Conservation (phyloP, 2,113 vertebrate genomes). For the Cynoglossus semilaevis region DNA sequence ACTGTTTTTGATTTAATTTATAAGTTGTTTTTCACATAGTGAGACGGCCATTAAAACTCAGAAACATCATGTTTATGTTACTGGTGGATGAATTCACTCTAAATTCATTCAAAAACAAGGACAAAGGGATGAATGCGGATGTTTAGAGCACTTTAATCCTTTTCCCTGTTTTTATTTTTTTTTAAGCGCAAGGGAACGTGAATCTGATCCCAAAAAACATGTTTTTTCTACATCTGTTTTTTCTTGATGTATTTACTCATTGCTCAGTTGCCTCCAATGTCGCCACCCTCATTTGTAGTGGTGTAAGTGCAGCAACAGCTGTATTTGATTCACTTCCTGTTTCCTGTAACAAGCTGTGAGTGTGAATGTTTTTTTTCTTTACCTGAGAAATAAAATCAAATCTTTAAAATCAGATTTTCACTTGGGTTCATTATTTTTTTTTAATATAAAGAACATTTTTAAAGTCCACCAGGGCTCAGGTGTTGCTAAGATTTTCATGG, state of each 20-base stretch:
- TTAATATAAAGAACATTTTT: not conserved
- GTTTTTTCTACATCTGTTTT: too few species aligned
- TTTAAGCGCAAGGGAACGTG: constrained; percentile 22
- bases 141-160: constrained; percentile 37
- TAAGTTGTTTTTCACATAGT: constrained; percentile 27
- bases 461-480: constrained; percentile 59
- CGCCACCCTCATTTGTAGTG: too few species aligned
- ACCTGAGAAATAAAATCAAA: constrained; percentile 74
- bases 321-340: constrained; percentile 59
- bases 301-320: constrained; percentile 15
- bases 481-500: constrained; percentile 67
- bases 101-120: constrained; percentile 9
- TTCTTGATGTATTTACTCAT: too few species aligned
- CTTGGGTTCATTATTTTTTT: constrained; percentile 61
- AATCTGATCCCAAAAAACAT: constrained; percentile 16
- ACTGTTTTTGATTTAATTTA: constrained; percentile 1
- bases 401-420: constrained; percentile 61
- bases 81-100: constrained; percentile 21
- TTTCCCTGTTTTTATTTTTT: not conserved
- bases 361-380: constrained; percentile 79
- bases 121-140: constrained; percentile 24
- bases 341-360: constrained; percentile 77
- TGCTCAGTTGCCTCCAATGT: too few species aligned
- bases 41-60: constrained; percentile 73
- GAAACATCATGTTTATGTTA: constrained; percentile 77